phyloP scores from a whole-genome alignment of 2,888 invertebrate genomes.

The Therioaphis trifolii region DNA sequence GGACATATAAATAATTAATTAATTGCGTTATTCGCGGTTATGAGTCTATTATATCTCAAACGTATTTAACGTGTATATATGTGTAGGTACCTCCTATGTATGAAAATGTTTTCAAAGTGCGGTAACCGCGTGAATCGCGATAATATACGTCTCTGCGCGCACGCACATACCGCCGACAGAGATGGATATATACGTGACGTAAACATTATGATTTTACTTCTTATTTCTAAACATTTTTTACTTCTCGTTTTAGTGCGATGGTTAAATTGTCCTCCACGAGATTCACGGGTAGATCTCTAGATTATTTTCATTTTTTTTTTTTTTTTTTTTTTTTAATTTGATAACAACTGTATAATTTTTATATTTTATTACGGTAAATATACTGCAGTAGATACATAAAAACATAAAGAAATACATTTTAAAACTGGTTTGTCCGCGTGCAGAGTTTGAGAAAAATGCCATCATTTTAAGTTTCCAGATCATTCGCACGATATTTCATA shows the following conservation, averaged over 20 bases:
- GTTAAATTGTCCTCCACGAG: not conserved
- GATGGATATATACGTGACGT: not conserved
- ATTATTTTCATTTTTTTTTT: too few species aligned
- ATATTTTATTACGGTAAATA: too few species aligned
- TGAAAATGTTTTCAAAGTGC: not conserved
- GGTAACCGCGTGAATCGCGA: not conserved
- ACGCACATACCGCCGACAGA: too few species aligned
- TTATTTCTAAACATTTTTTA: not conserved
- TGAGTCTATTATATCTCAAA: conserved; percentile 7
- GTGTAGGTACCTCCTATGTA: not conserved
- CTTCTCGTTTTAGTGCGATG: not conserved
- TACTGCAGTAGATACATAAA: too few species aligned
- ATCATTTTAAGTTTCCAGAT: too few species aligned
- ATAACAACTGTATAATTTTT: too few species aligned
- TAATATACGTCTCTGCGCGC: not conserved
- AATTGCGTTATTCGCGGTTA: conserved; percentile 7
- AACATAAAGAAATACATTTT: not conserved
- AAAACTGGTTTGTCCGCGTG: not conserved
- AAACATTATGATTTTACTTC: not conserved
- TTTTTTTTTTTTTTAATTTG: too few species aligned
- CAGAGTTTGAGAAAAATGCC: not conserved
- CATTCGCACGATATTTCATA: too few species aligned
- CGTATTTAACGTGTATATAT: not conserved
- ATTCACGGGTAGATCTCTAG: not conserved
- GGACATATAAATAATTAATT: not conserved